A percentile compares a stretch with the other conserved stretches of the same genome.
phyloP scores from a whole-genome alignment of 2,113 vertebrate genomes.

The Serinus canaria region DNA sequence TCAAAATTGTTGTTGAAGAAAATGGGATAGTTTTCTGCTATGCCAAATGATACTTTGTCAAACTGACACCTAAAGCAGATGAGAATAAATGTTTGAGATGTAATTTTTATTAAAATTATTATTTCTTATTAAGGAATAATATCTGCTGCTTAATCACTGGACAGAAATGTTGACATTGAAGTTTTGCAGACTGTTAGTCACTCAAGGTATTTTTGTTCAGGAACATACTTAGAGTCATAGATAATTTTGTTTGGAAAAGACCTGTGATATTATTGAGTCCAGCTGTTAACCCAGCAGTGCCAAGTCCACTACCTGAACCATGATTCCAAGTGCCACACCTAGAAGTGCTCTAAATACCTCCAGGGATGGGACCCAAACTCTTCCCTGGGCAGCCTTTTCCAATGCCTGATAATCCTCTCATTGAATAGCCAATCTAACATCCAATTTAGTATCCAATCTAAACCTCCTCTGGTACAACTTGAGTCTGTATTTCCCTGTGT shows the following conservation, averaged over 20 bases:
- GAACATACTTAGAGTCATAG: neutral
- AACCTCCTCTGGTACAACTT: neutral
- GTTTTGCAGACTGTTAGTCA: neutral
- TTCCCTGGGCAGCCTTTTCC: neutral
- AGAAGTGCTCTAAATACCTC: neutral
- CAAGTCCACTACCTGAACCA: neutral
- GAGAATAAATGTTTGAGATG: neutral
- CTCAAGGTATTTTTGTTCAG: neutral
- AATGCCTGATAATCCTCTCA: neutral
- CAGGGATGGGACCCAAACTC: neutral
- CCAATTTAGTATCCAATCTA: neutral
- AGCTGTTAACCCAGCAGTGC: neutral
- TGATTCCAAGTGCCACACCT: neutral
- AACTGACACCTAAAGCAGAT: neutral
- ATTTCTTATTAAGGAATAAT: neutral
- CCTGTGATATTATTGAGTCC: neutral
- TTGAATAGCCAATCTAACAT: neutral
- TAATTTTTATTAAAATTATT: neutral
- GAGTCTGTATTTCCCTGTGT: neutral
- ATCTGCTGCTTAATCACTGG: neutral
- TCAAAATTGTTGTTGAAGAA: neutral
- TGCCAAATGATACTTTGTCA: neutral
- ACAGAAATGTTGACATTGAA: neutral
- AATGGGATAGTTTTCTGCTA: neutral
- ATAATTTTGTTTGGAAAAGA: neutral